These are phyloP conservation scores for Python bivittatus DNA, from an alignment of 2,113 vertebrate genomes.

Conservation along the genomic window DNA sequence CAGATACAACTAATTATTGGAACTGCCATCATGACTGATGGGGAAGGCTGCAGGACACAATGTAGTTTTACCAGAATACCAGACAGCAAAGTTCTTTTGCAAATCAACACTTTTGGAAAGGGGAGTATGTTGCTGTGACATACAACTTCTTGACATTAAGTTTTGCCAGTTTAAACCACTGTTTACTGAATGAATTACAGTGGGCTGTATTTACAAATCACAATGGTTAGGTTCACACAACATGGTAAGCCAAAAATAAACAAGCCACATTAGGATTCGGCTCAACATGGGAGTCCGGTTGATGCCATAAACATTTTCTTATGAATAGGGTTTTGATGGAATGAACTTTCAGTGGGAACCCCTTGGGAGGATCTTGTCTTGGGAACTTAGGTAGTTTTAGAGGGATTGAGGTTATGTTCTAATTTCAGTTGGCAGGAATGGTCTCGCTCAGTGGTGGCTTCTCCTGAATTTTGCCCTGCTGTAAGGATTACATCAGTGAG, in stretches of 20 bases:
- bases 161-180: not conserved
- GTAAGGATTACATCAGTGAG: too few relatives aligned
- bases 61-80: constrained; percentile 28
- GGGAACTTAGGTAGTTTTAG: too few relatives aligned
- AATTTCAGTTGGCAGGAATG: too few relatives aligned
- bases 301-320: too few relatives aligned
- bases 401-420: too few relatives aligned
- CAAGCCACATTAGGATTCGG: not conserved
- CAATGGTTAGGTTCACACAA: not conserved
- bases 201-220: not conserved
- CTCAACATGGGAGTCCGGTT: not conserved
- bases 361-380: too few relatives aligned
- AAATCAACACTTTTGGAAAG: not conserved
- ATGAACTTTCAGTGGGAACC: too few relatives aligned
- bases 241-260: not conserved
- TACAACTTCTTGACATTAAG: not conserved
- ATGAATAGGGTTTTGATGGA: too few relatives aligned
- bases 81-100: constrained; percentile 12
- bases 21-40: not conserved
- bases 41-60: constrained; percentile 10
- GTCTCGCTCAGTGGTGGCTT: too few relatives aligned
- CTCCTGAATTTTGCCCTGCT: too few relatives aligned
- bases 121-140: not conserved
- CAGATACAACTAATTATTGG: not conserved
- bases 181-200: not conserved